Conservation (phyloP, 2,797 vertebrate species). For the Acomys russatus region DNA sequence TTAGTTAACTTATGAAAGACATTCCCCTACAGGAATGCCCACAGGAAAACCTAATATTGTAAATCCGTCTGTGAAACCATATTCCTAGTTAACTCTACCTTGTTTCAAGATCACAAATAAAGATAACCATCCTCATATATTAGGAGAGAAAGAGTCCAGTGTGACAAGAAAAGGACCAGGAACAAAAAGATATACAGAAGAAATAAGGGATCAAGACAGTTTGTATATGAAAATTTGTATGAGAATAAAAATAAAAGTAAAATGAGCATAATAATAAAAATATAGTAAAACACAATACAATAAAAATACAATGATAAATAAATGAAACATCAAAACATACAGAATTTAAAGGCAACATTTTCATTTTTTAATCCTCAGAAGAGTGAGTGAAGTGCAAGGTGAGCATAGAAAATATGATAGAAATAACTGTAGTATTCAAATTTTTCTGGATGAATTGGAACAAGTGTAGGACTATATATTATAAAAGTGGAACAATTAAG, state of each 20-base stretch:
- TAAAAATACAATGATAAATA: too few relatives aligned
- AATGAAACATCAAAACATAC: too few relatives aligned
- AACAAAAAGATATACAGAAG: neutral
- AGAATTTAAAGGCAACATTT: too few relatives aligned
- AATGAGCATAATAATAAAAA: too few relatives aligned
- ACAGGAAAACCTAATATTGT: too few relatives aligned
- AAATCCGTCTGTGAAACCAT: neutral
- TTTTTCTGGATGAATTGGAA: neutral
- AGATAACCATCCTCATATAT: neutral
- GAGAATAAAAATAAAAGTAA: too few relatives aligned
- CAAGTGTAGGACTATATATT: neutral
- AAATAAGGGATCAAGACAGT: neutral
- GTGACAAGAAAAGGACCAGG: too few relatives aligned
- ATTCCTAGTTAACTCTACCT: neutral
- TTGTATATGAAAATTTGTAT: neutral
- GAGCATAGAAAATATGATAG: neutral
- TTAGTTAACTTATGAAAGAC: neutral
- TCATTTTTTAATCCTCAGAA: neutral
- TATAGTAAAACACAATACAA: too few relatives aligned
- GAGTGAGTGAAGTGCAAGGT: neutral
- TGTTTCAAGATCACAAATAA: neutral
- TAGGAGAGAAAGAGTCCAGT: neutral
- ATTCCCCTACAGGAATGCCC: too few relatives aligned
- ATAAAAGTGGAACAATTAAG: neutral
- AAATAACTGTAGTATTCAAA: neutral